Evolutionary conservation across 30 jellyfish, hydroid and myxozoan species (phyloP), one percentile per base, ranked within the genome.

Genomic region (Pseudorhiza aurosa): DNA sequence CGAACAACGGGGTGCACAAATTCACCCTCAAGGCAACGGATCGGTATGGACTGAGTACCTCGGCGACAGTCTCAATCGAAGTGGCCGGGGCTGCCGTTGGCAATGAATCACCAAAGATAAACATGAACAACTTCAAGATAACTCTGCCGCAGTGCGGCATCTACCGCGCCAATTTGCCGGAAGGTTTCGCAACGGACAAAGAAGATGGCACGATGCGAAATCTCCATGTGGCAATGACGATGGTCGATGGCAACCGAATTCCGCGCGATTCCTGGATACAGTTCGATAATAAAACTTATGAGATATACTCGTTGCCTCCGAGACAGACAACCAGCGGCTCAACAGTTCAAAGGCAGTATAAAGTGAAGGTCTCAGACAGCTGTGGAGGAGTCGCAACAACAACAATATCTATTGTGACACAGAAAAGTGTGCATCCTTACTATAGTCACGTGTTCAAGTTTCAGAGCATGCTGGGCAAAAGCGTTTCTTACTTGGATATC

Each of bases 221-320:
- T 28, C 60, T 88, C 45, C 46, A 65, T 12, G 79, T 88, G 21
- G 72, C 37, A 37, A 39, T 89, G 22, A 39, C 18, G 46, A 93
- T 46, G 59, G 17, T 47, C 56, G 84, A 82, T 31, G 97, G 95
- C 14, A 50, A 57, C 27, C 39, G 21, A 11, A 27, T 89, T 14
- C 83, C 95, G 0, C 77, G 58, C 21, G 88, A 89, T 46, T 91
- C 98, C 2, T 85, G 96, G 98, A 70, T 91, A 19, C 95, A 83
- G 44, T 85, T 62, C 30, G 91, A 91, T 60, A n/a, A 82, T 1
- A 53, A 68, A 3, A 68, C 86, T 9, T 44, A 74, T 15, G 95
- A 85, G 76, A 53, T 91, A 18, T 88, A 85, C 65, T 86, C 96
- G 31, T 22, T 91, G 44, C 93, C 96, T 14, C 60, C 95, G 39